phyloP scores from a whole-genome alignment of 2,113 vertebrate species.

The Aplodontia rufa region DNA sequence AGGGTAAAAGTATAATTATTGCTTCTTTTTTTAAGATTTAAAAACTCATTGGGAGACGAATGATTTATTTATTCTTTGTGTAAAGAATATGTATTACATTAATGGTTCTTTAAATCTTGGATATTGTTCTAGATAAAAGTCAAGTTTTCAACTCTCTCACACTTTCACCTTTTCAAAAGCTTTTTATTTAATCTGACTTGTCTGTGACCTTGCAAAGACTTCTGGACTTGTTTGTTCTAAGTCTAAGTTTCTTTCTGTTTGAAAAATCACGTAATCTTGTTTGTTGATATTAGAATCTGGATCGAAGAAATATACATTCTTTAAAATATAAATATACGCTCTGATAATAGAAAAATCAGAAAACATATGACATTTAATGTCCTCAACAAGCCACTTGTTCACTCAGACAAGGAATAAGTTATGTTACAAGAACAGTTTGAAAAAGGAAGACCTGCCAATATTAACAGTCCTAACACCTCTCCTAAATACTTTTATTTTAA shows the following conservation, averaged over 20 bases:
- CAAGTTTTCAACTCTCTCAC: neutral
- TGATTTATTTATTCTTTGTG: neutral
- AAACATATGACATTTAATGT: neutral
- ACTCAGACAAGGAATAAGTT: neutral
- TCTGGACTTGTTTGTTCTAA: neutral
- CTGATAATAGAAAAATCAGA: neutral
- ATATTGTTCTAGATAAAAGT: neutral
- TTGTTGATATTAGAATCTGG: neutral
- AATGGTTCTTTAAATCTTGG: neutral
- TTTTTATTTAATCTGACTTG: neutral
- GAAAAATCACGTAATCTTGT: neutral
- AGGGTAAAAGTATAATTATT: neutral
- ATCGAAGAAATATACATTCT: neutral
- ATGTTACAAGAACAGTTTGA: neutral
- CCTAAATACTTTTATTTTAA: neutral
- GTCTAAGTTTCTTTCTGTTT: neutral
- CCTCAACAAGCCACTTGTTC: neutral
- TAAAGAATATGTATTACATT: neutral
- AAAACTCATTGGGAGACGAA: neutral
- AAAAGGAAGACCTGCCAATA: neutral
- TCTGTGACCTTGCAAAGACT: neutral
- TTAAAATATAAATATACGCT: neutral
- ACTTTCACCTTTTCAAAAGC: neutral
- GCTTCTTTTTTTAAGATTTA: neutral
- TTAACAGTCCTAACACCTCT: neutral